Conservation (phyloP, 2,797 vertebrate genomes). For the Echiichthys vipera region DNA sequence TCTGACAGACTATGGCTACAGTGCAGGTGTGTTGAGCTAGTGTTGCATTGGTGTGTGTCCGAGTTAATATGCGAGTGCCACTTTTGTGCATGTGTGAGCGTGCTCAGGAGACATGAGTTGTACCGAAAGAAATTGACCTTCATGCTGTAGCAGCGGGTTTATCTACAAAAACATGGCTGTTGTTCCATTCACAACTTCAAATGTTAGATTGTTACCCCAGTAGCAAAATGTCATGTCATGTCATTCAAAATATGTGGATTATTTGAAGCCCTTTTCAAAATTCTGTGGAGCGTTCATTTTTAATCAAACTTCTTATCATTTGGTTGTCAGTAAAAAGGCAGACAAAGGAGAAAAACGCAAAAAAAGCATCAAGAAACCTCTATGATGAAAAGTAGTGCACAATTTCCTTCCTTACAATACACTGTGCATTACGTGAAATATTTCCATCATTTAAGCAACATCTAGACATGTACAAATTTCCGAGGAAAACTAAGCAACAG, state of each 20-base stretch:
- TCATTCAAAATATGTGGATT: neutral
- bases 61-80: neutral
- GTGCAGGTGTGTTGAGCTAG: constrained; percentile 10
- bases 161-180: neutral
- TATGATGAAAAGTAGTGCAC: neutral
- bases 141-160: neutral
- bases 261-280: neutral
- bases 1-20: constrained; percentile 4
- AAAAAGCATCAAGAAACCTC: neutral
- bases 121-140: neutral
- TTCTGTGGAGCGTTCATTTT: neutral
- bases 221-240: no score
- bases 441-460: neutral
- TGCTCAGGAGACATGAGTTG: no score
- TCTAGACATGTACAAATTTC: neutral
- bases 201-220: neutral
- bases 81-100: neutral
- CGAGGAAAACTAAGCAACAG: constrained; percentile 13
- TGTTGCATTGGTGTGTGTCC: constrained; percentile 2
- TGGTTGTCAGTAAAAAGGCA: no score
- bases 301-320: no score
- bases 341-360: no score
- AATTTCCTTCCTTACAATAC: neutral
- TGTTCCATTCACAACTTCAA: neutral
- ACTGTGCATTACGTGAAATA: neutral